Conservation (phyloP, 1,140 invertebrate genomes). For the Cyrtorhinus lividipennis region DNA sequence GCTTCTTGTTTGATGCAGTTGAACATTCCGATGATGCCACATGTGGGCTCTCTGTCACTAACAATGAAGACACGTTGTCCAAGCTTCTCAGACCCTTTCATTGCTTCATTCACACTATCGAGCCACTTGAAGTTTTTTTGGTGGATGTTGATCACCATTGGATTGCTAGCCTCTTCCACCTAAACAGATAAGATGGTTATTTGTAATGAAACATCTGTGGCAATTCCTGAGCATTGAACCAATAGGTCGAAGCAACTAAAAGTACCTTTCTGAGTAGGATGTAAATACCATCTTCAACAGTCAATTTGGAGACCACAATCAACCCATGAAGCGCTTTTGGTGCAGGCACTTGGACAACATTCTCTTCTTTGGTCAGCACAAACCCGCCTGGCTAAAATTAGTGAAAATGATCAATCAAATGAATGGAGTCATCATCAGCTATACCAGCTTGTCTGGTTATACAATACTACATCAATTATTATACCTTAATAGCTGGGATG, state of each 20-base stretch:
- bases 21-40: slow-evolving; percentile 71
- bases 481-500: slow-evolving; percentile 28
- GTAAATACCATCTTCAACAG: slow-evolving; percentile 40
- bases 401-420: no score
- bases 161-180: slow-evolving; percentile 22
- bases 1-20: slow-evolving; percentile 77
- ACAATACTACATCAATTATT: no score
- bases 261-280: slow-evolving; percentile 39
- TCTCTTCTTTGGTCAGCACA: slow-evolving; percentile 57
- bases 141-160: slow-evolving; percentile 38
- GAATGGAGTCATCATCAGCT: no score
- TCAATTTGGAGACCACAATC: slow-evolving; percentile 37
- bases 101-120: slow-evolving; percentile 53
- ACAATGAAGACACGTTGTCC: slow-evolving; percentile 51
- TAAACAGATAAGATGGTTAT: background rate
- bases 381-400: slow-evolving; percentile 49
- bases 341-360: slow-evolving; percentile 33
- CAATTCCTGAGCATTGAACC: background rate
- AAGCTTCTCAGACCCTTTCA: slow-evolving; percentile 42
- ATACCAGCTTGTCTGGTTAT: no score
- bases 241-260: background rate
- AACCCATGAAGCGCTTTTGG: slow-evolving; percentile 34
- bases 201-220: background rate
- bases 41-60: slow-evolving; percentile 46
- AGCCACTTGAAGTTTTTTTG: slow-evolving; percentile 68